phyloP scores from a whole-genome alignment of 2,797 vertebrate genomes.

The Austrolebias charrua region DNA sequence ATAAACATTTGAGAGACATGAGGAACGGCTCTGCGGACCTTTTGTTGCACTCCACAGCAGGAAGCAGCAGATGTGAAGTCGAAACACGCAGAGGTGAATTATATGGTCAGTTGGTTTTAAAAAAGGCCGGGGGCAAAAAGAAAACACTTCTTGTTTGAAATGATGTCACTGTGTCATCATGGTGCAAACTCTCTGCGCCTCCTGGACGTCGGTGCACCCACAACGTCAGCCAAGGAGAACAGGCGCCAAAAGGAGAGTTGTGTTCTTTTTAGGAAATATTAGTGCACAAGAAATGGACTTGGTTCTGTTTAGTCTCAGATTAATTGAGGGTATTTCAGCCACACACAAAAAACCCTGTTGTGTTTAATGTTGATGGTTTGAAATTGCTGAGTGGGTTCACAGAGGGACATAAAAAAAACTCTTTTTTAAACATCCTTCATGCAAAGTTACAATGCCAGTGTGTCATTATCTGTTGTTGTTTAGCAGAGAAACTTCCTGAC shows the following conservation, averaged over 20 bases:
- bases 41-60: constrained; percentile 47
- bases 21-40: constrained; percentile 53
- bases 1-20: constrained; percentile 27
- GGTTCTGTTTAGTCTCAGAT: constrained; percentile 27
- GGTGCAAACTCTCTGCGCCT: constrained; percentile 26
- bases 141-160: constrained; percentile 50
- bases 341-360: not conserved
- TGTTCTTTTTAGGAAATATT: constrained; percentile 26
- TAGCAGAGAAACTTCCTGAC: constrained; percentile 66
- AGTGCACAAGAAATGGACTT: constrained; percentile 4
- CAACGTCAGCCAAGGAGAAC: constrained; percentile 28
- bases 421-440: constrained; percentile 39
- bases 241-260: constrained; percentile 10
- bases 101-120: constrained; percentile 56
- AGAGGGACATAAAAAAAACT: constrained; percentile 11
- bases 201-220: constrained; percentile 29
- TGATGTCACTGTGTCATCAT: not conserved
- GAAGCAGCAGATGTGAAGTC: constrained; percentile 66
- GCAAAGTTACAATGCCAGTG: constrained; percentile 36
- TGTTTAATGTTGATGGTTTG: constrained; percentile 2
- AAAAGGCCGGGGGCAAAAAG: constrained; percentile 32
- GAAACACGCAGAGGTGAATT: constrained; percentile 56
- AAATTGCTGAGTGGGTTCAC: constrained; percentile 23
- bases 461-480: constrained; percentile 69
- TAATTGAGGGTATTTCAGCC: constrained; percentile 23